Base-by-base conservation (phyloP, 2,113 vertebrate species). In the Rhinogobius similis region DNA sequence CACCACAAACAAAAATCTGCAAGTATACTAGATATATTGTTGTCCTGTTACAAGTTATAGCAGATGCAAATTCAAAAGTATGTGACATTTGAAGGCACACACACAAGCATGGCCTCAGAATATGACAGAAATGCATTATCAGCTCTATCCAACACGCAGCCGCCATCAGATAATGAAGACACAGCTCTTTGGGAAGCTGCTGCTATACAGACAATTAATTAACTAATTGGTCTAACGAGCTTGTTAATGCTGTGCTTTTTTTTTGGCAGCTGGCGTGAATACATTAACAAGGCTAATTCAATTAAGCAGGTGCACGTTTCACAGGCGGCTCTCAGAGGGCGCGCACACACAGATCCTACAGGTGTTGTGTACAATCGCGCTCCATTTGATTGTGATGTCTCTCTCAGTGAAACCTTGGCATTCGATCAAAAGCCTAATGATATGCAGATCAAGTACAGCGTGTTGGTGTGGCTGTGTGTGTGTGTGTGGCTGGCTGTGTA, bases 211-310 rank as follows among this genome's bases (percentile, higher is more conserved):
- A 89, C 91, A 92, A 93, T 93, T 93, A 91, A 94, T 93, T 93
- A 94, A 91, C 91, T 92, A 93, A 94, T 94, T 93, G 91, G 71
- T 91, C 90, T 93, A 94, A 94, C 90, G 87, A 93, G 90, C 91
- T 92, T 88, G 85, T 92, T 93, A 91, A 92, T 85, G 87, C 84
- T 82, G 69, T 61, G 80, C 81, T 87, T 89, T 89, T 92, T 32
- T 92, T 93, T 58, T 58, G 93, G 93, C 91, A 92, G 89, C 82
- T 48, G 68, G 88, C 83, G 79, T 89, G 89, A 94, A 93, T 93
- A 92, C 89, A 93, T 93, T 93, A 93, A 87, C 83, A 7, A 32
- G 77, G 90, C 88, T 93, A 94, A 94, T 93, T 93, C 86, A 94
- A 93, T 94, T 92, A 93, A 91, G 86, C 92, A 91, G 92, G 91